A percentile compares a stretch with the other conserved stretches of the same genome.
Conservation (phyloP, 2,888 invertebrate species). For the Thereva nobilitata region DNA sequence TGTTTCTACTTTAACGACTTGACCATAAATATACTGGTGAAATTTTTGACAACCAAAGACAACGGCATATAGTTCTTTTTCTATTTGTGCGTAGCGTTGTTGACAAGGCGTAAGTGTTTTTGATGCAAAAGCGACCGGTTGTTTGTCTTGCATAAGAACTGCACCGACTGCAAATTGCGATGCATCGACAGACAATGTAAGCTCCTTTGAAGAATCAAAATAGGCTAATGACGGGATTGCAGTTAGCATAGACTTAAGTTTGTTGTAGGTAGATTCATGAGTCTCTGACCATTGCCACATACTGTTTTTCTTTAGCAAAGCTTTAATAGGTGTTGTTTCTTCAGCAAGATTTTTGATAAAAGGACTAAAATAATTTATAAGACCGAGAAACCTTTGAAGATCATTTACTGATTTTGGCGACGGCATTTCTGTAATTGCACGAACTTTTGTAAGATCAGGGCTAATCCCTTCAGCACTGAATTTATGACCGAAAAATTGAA, state of each 20-base stretch:
- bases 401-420: conserved; percentile 38
- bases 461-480: conserved; percentile 40
- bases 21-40: too few relatives aligned
- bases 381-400: conserved; percentile 41
- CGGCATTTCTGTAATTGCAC: conserved; percentile 37
- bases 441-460: conserved; percentile 39
- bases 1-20: too few relatives aligned
- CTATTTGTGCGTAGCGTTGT: conserved; percentile 41
- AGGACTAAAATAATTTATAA: conserved; percentile 41
- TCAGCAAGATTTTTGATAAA: conserved; percentile 41
- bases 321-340: conserved; percentile 24
- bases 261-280: conserved; percentile 36
- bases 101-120: conserved; percentile 35
- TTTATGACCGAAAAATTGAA: conserved; percentile 44
- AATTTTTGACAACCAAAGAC: too few relatives aligned
- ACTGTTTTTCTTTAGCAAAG: conserved; percentile 33
- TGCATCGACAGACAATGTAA: conserved; percentile 41
- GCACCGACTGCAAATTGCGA: conserved; percentile 41
- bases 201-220: conserved; percentile 40
- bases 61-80: conserved; percentile 49
- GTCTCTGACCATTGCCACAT: conserved; percentile 39
- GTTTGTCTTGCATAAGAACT: conserved; percentile 31
- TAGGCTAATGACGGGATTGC: conserved; percentile 39
- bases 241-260: conserved; percentile 33
- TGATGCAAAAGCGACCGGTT: conserved; percentile 38